Evolutionary conservation across 2,113 vertebrate species (phyloP), one percentile per base, ranked within the genome.

Genomic region (Apodemus sylvaticus): DNA sequence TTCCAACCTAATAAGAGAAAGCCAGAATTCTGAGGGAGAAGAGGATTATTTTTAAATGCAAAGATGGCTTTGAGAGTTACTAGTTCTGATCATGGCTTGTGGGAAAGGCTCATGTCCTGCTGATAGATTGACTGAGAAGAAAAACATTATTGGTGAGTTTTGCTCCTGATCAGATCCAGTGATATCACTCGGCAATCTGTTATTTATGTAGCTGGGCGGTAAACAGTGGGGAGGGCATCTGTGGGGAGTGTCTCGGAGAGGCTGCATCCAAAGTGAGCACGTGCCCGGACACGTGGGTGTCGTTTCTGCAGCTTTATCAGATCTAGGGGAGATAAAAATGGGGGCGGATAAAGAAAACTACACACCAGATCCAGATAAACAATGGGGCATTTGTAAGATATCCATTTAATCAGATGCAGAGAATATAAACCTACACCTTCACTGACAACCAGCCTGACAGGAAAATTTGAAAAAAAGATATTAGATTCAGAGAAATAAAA

Each of bases 101-200:
- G 73, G 86, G 82, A 86, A 89, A 95, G 93, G 83, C 77, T 5
- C 89, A 62, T 74, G 71, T 36, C 77, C 90, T 93, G 89, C 89
- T 97, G 94, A 97, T 96, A 90, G 95, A 95, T 86, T 94, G 92
- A 95, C 96, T 94, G 93, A 95, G 92, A 97, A 95, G 95, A 86
- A 95, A 97, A 98, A 95, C 97, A 96, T 88, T 93, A 97, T 96
- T 97, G 95, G 94, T 97, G 92, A 79, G 87, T 94, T 96, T 95
- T 87, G n/a, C 64, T 86, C 93, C 86, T 42, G 42, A 73, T 64
- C 89, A 92, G 96, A 96, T 96, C 92, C 91, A 95, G 93, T 96
- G 97, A 95, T 95, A 92, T 89, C 96, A 93, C 82, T 86, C n/a
- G 53, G 82, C 97, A 96, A 96, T 96, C 96, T 98, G 97, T 97